Base-by-base conservation (phyloP, 1,140 invertebrate species). In the Lasaia peninsularis region DNA sequence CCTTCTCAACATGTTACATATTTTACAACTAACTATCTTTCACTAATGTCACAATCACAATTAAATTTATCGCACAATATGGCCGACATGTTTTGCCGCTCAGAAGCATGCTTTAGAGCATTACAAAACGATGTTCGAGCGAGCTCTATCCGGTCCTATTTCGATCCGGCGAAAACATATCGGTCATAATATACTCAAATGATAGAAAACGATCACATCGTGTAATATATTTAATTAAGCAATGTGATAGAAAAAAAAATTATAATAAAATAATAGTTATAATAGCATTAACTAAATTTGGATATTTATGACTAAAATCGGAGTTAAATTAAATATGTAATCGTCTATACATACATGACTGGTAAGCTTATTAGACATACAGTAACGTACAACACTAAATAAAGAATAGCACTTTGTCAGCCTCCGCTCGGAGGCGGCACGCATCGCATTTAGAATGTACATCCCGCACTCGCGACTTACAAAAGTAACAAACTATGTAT, bases 241-340 rank as follows among this genome's bases (percentile, higher is more conserved):
- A 71, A 73, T 75, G 73, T 80, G 75, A 78, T 83, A 75, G 70
- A 82, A 70, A n/a, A n/a, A n/a, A n/a, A n/a, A 71, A 77, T 73
- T 40, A 60, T 28, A 52, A 52, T 54, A 37, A 14, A 37, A 75
- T 75, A 72, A 77, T 73, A 75, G 69, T 61, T 68, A 72, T 62
- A 73, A 76, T 75, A 78, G 71, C 73, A 83, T 84, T 80, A 84
- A 84, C 82, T 88, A 88, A 88, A 86, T 88, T 88, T 88, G 85
- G 85, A 84, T 88, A 81, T 80, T 88, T 86, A 86, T 88, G 85
- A 88, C 85, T 88, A 86, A 80, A 77, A 82, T 83, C 77, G 71
- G 75, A 68, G 70, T 84, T 83, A 81, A 86, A 83, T 83, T 85
- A 87, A 44, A 75, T 78, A 86, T 81, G 73, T 75, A 83, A 78